phyloP scores from a whole-genome alignment of 1,140 invertebrate species.

The Microplitis demolitor region DNA sequence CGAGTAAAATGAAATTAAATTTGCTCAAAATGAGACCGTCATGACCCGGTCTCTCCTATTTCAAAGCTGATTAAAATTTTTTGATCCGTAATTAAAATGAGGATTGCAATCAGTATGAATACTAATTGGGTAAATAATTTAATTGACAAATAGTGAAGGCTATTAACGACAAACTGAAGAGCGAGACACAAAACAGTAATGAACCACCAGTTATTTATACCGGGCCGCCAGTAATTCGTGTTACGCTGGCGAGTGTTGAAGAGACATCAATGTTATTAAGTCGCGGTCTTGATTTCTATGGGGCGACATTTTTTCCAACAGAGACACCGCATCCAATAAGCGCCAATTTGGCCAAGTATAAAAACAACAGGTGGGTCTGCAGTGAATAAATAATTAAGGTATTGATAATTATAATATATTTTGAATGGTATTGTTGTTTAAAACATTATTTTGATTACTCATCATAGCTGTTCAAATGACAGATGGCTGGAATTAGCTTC shows the following conservation, averaged over 20 bases:
- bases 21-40: too few species aligned
- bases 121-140: too few species aligned
- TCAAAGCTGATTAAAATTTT: too few species aligned
- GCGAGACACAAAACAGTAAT: constrained; percentile 59
- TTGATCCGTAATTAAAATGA: too few species aligned
- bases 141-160: constrained; percentile 46
- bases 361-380: constrained; percentile 58
- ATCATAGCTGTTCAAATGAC: constrained; percentile 26
- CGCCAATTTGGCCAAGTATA: constrained; percentile 59
- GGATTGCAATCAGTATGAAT: too few species aligned
- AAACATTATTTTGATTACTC: constrained; percentile 27
- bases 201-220: constrained; percentile 63
- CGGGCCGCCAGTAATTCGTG: constrained; percentile 67
- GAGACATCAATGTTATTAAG: constrained; percentile 80
- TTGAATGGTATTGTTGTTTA: neutral
- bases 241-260: constrained; percentile 79
- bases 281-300: constrained; percentile 83
- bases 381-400: neutral
- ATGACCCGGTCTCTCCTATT: too few species aligned
- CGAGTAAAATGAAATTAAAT: too few species aligned
- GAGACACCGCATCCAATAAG: constrained; percentile 71
- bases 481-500: constrained; percentile 55
- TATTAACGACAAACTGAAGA: constrained; percentile 58
- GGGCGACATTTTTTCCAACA: constrained; percentile 83
- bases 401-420: neutral